Evolutionary conservation across 1,140 invertebrate genomes (phyloP).

Genomic region (Penaeus japonicus): DNA sequence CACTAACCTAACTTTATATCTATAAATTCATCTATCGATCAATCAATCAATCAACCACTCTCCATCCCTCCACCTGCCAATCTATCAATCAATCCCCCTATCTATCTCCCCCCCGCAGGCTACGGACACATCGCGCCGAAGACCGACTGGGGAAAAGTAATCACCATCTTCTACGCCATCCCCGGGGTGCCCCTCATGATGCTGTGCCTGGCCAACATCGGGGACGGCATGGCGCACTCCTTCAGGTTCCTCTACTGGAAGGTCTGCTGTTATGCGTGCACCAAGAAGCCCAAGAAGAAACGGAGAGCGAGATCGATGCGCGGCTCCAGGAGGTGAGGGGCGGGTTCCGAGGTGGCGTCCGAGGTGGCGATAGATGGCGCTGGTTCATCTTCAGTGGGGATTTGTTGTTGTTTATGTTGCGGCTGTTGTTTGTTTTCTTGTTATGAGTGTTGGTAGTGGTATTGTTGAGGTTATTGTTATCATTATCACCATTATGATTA

Average conservation of each 20-base stretch:
- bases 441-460: no score
- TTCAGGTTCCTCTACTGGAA: slow-evolving; percentile 72
- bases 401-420: background rate
- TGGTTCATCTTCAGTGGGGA: background rate
- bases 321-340: slow-evolving; percentile 26
- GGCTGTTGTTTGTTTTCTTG: no score
- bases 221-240: slow-evolving; percentile 94
- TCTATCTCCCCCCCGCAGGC: slow-evolving; percentile 69
- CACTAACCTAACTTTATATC: background rate
- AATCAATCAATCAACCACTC: no score
- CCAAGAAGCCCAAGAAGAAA: slow-evolving; percentile 72
- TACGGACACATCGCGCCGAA: slow-evolving; percentile 96
- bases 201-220: slow-evolving; percentile 92
- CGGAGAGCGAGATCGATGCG: slow-evolving; percentile 32
- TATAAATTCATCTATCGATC: background rate
- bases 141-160: slow-evolving; percentile 89
- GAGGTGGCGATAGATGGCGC: background rate
- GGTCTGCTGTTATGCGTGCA: slow-evolving; percentile 85
- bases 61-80: background rate
- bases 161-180: slow-evolving; percentile 95
- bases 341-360: background rate
- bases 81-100: background rate
- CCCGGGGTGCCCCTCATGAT: slow-evolving; percentile 94
- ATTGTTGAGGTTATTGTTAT: no score
- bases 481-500: background rate